Conservation (phyloP, 2,888 invertebrate genomes). For the Lasioglossum pauxillum region DNA sequence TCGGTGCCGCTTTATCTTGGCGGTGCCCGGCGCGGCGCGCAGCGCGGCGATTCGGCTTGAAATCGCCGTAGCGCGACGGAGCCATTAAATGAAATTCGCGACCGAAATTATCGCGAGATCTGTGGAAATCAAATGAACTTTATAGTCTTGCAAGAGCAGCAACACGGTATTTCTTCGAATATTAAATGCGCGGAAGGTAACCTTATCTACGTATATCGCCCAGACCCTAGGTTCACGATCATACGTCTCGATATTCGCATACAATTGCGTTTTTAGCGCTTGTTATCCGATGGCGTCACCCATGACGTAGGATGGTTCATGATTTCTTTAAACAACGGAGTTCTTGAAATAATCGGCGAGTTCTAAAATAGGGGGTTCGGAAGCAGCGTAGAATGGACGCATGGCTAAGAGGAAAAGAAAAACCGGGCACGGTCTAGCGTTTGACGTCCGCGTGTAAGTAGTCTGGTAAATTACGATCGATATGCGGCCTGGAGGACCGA, state of each 20-base stretch:
- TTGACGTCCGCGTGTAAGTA: conserved; percentile 40
- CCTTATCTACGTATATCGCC: background rate
- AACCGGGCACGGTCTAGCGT: background rate
- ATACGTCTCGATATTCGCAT: background rate
- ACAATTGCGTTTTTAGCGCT: background rate
- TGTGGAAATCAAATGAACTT: background rate
- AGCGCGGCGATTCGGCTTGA: background rate
- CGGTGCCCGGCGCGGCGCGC: background rate
- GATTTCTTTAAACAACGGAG: background rate
- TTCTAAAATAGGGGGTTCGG: background rate
- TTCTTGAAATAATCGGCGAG: no score
- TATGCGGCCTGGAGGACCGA: conserved; percentile 35
- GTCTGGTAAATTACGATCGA: conserved; percentile 65
- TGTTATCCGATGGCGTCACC: background rate
- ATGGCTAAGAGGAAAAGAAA: background rate
- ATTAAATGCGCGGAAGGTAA: background rate
- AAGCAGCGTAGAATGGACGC: background rate
- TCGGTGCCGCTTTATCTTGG: background rate
- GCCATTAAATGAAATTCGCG: background rate
- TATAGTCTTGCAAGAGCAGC: background rate
- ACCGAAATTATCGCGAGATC: background rate
- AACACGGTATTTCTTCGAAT: background rate
- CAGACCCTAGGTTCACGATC: background rate
- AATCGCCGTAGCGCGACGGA: background rate
- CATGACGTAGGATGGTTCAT: background rate